Percentiles rank a stretch among this genome's conserved stretches.
Conservation (phyloP, 2,888 invertebrate genomes). For the Ametastegia equiseti region DNA sequence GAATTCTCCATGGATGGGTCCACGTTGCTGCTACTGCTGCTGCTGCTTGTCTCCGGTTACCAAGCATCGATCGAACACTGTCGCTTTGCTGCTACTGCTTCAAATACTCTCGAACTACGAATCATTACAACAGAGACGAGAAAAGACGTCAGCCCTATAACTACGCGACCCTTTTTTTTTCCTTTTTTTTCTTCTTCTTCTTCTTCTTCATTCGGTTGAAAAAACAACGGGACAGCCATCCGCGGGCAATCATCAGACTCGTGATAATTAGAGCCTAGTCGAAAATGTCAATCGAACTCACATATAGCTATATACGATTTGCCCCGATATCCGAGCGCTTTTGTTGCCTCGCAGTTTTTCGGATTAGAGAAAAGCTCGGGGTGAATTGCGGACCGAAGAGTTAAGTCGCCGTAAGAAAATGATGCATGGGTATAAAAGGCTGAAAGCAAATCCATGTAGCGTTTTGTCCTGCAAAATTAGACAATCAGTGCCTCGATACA, state of each 20-base stretch:
- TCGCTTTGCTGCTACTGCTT: constrained; percentile 15
- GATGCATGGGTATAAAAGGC: too few relatives aligned
- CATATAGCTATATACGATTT: background rate
- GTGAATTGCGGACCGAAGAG: too few relatives aligned
- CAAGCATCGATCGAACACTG: constrained; percentile 42
- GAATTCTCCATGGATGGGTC: constrained; percentile 30
- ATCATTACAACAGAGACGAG: constrained; percentile 13
- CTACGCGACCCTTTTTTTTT: background rate
- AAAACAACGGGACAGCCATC: background rate
- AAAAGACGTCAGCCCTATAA: background rate
- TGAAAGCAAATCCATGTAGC: too few relatives aligned
- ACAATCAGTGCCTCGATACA: too few relatives aligned
- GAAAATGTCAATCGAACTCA: background rate
- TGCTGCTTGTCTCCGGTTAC: constrained; percentile 44
- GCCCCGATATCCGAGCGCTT: background rate
- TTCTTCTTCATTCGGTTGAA: too few relatives aligned
- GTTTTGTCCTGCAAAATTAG: too few relatives aligned
- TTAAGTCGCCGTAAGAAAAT: too few relatives aligned
- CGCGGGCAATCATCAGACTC: background rate
- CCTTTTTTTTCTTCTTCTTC: too few relatives aligned
- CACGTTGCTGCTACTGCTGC: too few relatives aligned
- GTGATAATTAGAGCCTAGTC: background rate
- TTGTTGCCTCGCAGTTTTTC: too few relatives aligned
- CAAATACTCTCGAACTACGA: constrained; percentile 26
- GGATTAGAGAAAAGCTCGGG: too few relatives aligned